Evolutionary conservation across 2,888 invertebrate genomes (phyloP), one percentile per base, ranked within the genome.

Genomic region (Cantharis flavilabris): DNA sequence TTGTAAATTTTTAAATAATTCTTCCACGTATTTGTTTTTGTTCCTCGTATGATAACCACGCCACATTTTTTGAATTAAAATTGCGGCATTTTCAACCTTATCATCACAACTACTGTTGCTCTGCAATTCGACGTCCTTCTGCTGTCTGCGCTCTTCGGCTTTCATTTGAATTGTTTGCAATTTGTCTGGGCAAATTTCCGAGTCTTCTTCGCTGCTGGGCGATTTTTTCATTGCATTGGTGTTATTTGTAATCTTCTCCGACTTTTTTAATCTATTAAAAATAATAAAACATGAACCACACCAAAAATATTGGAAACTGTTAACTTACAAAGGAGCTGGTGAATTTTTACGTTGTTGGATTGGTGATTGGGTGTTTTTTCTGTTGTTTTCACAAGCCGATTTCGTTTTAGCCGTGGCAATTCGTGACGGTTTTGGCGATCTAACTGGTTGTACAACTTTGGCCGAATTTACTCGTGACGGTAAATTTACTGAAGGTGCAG

Each of bases 51-150:
- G 91, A 87, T 95, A 96, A 0, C 97, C 96, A 23, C 96, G 89
- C 97, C 97, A 97, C 89, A 94, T 92, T 87, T 94, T 94, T 88
- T 97, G 97, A 85, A 97, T 96, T 26, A 93, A 93, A 33, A 95
- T 91, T 0, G 96, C 96, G 0, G 96, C 92, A 81, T 85, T 83
- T 79, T 87, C 86, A 1, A 87, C 84, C 82, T 90, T 90, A 76
- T 88, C 87, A 23, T 88, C 87, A 62, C 83, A 83, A n/a, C 80
- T 81, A 65, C 82, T 83, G 72, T 84, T 85, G 62, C 83, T 85
- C 9, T 83, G 82, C 10, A 83, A 77, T 78, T 87, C 86, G 1
- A 82, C 78, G 72, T 84, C 84, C 65, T 85, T 86, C 76, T 87
- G 85, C 72, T 83, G 83, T 69, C 87, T 86, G 67, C 87, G 86